These are phyloP conservation scores for Latrodectus hesperus DNA, from an alignment of 2,888 invertebrate species.

Conservation along the genomic window DNA sequence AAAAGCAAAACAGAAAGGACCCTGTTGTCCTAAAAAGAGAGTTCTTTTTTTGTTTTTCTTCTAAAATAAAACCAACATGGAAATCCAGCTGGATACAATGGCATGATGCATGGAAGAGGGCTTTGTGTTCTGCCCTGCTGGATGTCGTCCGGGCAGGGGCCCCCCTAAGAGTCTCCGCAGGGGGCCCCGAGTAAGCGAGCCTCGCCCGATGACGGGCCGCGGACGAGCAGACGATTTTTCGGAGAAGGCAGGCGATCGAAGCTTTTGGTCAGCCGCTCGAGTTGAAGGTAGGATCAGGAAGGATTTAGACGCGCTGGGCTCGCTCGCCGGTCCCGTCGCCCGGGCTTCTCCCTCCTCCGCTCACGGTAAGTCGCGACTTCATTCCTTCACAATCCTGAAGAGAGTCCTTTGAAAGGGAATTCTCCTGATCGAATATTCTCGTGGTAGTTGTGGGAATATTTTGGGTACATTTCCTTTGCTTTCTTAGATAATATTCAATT, in stretches of 20 bases:
- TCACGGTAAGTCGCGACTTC: conserved; percentile 12
- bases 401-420: no score
- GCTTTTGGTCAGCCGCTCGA: conserved; percentile 35
- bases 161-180: conserved; percentile 48
- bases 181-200: conserved; percentile 41
- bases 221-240: conserved; percentile 14
- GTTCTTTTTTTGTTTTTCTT: neutral
- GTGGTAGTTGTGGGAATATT: no score
- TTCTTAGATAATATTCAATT: no score
- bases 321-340: neutral
- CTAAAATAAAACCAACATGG: conserved; percentile 25
- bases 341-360: neutral
- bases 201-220: conserved; percentile 42
- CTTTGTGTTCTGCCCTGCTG: conserved; percentile 40
- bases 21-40: no score
- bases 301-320: conserved; percentile 18
- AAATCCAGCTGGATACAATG: conserved; percentile 38
- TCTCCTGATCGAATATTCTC: no score
- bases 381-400: neutral
- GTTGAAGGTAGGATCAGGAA: neutral
- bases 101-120: conserved; percentile 55
- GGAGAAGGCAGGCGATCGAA: conserved; percentile 32
- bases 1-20: conserved; percentile 26
- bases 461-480: no score
- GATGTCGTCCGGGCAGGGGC: conserved; percentile 52